Evolutionary conservation across 2,113 vertebrate species (phyloP).

Genomic region (Poecilia latipinna): DNA sequence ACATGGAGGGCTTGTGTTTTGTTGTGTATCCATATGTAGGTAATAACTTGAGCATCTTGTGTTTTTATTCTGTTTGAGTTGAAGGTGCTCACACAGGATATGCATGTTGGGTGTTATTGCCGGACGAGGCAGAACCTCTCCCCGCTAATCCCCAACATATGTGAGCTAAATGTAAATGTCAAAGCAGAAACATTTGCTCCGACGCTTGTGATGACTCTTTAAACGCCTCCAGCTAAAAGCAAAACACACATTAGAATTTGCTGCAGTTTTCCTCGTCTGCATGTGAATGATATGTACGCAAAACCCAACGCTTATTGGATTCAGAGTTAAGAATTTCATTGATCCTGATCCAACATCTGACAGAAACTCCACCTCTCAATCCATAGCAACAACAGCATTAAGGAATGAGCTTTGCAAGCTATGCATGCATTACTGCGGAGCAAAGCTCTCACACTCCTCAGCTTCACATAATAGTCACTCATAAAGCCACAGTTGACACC

Average conservation of each 20-base stretch:
- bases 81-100: constrained; percentile 12
- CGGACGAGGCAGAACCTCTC: constrained; percentile 20
- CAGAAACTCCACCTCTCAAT: constrained; percentile 24
- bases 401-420: constrained; percentile 13
- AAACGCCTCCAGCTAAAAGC: constrained; percentile 46
- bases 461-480: constrained; percentile 36
- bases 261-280: constrained; percentile 53
- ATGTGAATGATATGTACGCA: constrained; percentile 34
- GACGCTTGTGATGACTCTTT: constrained; percentile 54
- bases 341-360: constrained; percentile 49
- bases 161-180: constrained; percentile 43
- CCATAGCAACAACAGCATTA: constrained; percentile 33
- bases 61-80: not conserved
- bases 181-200: constrained; percentile 36
- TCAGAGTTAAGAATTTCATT: constrained; percentile 48
- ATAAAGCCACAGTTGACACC: constrained; percentile 25
- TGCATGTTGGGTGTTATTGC: constrained; percentile 16
- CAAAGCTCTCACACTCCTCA: constrained; percentile 28
- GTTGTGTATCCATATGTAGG: not conserved
- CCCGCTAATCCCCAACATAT: constrained; percentile 54
- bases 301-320: constrained; percentile 19
- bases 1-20: not conserved
- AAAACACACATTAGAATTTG: constrained; percentile 49
- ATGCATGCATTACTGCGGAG: constrained; percentile 10
- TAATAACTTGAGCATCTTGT: not conserved